Conservation (phyloP, 2,113 vertebrate species). For the Probosciger aterrimus region DNA sequence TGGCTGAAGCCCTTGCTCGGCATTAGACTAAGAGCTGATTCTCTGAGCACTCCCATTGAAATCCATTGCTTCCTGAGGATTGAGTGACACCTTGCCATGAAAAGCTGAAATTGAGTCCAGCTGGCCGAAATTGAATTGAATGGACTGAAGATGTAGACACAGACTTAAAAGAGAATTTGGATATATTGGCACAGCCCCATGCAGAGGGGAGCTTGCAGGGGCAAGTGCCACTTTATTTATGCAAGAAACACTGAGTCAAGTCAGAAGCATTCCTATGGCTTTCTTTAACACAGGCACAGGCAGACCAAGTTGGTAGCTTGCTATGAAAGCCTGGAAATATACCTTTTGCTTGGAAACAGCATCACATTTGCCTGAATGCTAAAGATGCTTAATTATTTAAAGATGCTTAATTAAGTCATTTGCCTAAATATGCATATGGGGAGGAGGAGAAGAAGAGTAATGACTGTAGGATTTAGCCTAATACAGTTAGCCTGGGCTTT, state of each 20-base stretch:
- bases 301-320: not conserved
- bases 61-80: not conserved
- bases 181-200: not conserved
- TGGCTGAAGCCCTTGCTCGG: not conserved
- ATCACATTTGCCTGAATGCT: not conserved
- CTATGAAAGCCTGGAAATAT: not conserved
- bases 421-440: not conserved
- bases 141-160: not conserved
- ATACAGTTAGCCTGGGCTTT: not conserved
- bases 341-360: not conserved
- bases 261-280: not conserved
- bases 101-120: constrained; percentile 13
- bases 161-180: not conserved
- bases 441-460: not conserved
- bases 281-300: not conserved
- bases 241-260: not conserved
- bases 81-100: not conserved
- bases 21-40: not conserved
- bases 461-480: not conserved
- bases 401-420: not conserved
- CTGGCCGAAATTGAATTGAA: not conserved
- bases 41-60: not conserved
- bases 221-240: not conserved
- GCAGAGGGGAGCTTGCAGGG: not conserved
- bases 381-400: not conserved